Evolutionary conservation across 92 coral and sea anemone species (phyloP), one percentile per base, ranked within the genome.

Genomic region (Galaxea fascicularis): DNA sequence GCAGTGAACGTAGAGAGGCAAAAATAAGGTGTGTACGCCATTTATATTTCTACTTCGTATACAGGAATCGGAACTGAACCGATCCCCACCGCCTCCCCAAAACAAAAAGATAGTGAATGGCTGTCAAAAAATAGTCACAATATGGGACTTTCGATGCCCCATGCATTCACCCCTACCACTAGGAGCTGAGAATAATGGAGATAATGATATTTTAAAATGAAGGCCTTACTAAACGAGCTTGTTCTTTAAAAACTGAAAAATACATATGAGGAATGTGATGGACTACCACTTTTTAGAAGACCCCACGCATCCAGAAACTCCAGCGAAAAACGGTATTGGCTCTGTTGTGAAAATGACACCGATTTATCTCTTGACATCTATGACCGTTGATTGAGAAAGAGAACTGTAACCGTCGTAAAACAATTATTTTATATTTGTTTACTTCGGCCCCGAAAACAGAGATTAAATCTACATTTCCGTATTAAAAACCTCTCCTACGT

Each of bases 381-480:
- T 60, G 56, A 77, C 16, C 26, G 22, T 25, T 21, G 68, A 10
- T 4, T 63, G 64, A 29, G 44, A 58, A 74, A 54, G 54, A 14
- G 64, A 20, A 74, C 41, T 26, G 44, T 74, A 45, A 24, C 68
- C 54, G 13, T 66, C 27, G 31, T 6, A 13, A 52, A 63, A 20
- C 20, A 46, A 64, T 6, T 64, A 29, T 12, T 29, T 0, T 30
- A 79, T 35, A 76, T 51, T 45, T 46, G 44, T 35, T 79, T 45
- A 57, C 44, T 67, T 46, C 51, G 26, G 52, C 75, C 21, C 35
- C 28, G 51, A 47, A 65, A 79, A 79, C 57, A 79, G 24, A 52
- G 84, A 67, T 65, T n/a, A 79, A 31, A 65, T 67, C 75, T 79
- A 30, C 18, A 29, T 46, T n/a, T 35, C 22, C 29, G 25, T 12